phyloP scores from a whole-genome alignment of 2,888 invertebrate genomes.

The Belgica antarctica region DNA sequence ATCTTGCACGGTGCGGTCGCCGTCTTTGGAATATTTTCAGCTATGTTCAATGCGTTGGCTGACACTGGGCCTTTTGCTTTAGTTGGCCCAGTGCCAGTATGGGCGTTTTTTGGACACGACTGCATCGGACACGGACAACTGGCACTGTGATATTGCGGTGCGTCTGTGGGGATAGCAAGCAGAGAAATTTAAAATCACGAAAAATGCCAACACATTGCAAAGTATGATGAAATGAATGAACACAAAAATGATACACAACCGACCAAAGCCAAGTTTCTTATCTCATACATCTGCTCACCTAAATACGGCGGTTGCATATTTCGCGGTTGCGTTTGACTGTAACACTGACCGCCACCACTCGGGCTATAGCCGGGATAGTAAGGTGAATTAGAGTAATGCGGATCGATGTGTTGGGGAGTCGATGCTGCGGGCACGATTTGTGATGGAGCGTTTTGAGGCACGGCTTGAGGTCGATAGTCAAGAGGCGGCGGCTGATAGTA shows the following conservation, averaged over 20 bases:
- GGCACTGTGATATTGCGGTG: slow-evolving; percentile 51
- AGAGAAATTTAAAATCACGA: slow-evolving; percentile 32
- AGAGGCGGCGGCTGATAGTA: slow-evolving; percentile 51
- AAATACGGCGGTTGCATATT: slow-evolving; percentile 53
- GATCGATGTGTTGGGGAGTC: slow-evolving; percentile 53
- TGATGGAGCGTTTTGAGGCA: slow-evolving; percentile 51
- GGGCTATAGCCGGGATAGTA: slow-evolving; percentile 59
- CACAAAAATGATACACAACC: background rate
- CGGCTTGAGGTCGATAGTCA: slow-evolving; percentile 24
- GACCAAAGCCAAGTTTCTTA: background rate
- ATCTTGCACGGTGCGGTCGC: slow-evolving; percentile 49
- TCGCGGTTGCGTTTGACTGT: slow-evolving; percentile 57
- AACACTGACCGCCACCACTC: slow-evolving; percentile 57
- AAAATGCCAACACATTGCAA: background rate
- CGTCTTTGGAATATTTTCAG: slow-evolving; percentile 55
- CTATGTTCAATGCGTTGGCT: slow-evolving; percentile 57
- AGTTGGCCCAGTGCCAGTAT: slow-evolving; percentile 75
- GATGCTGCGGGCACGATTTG: slow-evolving; percentile 55
- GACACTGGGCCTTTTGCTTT: slow-evolving; percentile 55
- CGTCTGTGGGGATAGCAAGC: slow-evolving; percentile 48
- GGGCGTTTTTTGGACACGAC: slow-evolving; percentile 97
- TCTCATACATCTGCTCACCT: slow-evolving; percentile 44
- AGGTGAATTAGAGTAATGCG: slow-evolving; percentile 60
- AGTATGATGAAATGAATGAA: background rate
- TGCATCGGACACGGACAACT: slow-evolving; percentile 87